A percentile compares a stretch with the other conserved stretches of the same genome.
Conservation (phyloP, 1,140 invertebrate genomes). For the Aphaenogaster rudis region DNA sequence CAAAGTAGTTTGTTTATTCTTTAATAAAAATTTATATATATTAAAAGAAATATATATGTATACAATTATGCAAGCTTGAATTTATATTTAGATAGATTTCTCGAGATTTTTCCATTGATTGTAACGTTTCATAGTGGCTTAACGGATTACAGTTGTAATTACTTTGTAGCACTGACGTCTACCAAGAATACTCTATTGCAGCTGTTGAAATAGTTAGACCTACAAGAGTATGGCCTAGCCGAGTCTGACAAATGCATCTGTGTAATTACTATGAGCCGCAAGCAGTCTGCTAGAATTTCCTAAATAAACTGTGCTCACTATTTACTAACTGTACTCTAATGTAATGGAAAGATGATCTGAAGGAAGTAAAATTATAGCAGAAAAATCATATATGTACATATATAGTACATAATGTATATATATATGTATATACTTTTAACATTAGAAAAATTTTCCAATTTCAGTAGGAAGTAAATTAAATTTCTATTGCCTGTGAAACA, state of each 20-base stretch:
- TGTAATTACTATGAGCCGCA: slow-evolving; percentile 49
- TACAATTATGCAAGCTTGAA: background rate
- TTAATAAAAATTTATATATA: background rate
- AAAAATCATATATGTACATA: background rate
- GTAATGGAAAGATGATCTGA: background rate
- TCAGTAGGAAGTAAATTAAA: background rate
- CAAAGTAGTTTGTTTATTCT: background rate
- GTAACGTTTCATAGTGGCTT: background rate
- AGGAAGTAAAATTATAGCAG: background rate
- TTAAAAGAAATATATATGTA: background rate
- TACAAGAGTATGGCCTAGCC: slow-evolving; percentile 37
- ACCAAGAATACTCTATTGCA: slow-evolving; percentile 50
- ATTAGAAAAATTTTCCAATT: background rate
- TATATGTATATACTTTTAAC: background rate
- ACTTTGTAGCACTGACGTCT: slow-evolving; percentile 32
- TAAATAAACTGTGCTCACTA: slow-evolving; percentile 29
- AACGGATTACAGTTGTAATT: slow-evolving; percentile 56
- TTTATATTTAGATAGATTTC: background rate
- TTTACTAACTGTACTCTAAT: slow-evolving; percentile 34
- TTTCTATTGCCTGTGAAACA: background rate
- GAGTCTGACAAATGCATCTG: slow-evolving; percentile 56
- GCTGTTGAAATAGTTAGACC: slow-evolving; percentile 56
- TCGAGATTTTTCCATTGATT: slow-evolving; percentile 23
- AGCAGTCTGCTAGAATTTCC: slow-evolving; percentile 26
- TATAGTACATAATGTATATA: background rate